phyloP scores from a whole-genome alignment of 2,113 vertebrate genomes.

The Bubo bubo region DNA sequence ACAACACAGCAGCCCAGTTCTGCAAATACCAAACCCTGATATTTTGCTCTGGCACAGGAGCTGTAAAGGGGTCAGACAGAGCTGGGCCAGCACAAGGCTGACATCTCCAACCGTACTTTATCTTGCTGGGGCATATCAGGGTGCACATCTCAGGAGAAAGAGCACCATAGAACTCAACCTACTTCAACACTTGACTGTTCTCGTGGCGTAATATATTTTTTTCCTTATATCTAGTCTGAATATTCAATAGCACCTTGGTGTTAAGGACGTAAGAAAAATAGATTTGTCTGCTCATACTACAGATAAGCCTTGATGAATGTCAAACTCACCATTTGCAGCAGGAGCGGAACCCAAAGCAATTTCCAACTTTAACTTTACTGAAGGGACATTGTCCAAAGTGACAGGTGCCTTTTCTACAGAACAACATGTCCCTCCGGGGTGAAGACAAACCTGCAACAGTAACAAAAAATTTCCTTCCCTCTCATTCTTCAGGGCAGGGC shows the following conservation, averaged over 20 bases:
- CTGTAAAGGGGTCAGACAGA: not conserved
- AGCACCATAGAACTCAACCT: not conserved
- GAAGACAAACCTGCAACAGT: slow-evolving; percentile 24
- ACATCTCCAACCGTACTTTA: not conserved
- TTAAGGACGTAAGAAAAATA: not conserved
- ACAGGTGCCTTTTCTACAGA: not conserved
- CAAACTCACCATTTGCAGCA: slow-evolving; percentile 42
- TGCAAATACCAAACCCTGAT: not conserved
- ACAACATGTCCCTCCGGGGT: not conserved
- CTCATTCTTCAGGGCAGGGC: not conserved
- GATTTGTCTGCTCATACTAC: not conserved
- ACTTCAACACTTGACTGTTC: not conserved
- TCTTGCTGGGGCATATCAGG: not conserved
- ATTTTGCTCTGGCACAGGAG: not conserved
- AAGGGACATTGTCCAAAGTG: not conserved
- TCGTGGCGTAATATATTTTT: accelerated
- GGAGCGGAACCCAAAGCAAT: not conserved
- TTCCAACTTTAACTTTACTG: not conserved
- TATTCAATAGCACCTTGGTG: not conserved
- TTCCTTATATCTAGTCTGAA: not conserved
- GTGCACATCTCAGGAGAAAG: not conserved
- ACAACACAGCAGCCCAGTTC: not conserved
- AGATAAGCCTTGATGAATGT: not conserved
- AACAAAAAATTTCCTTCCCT: not conserved
- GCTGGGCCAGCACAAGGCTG: not conserved